Base-by-base conservation (phyloP, 2,797 vertebrate species). In the Acestrorhynchus altus region DNA sequence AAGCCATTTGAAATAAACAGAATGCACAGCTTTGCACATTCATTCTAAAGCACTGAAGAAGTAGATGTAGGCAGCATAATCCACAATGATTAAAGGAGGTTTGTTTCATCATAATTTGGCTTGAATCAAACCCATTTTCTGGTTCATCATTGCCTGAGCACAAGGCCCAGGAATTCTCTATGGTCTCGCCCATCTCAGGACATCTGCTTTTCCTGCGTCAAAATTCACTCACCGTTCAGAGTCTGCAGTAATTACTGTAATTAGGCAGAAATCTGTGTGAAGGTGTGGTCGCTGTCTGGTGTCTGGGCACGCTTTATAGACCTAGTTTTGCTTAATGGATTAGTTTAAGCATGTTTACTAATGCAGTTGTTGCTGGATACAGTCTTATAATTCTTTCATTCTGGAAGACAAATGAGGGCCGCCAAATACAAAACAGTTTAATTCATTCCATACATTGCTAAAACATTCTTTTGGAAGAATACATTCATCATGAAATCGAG, bases 121-220 rank as follows among this genome's bases (percentile, higher is more conserved):
- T 78, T 52, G 68, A 74, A 66, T 63, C 59, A 82, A 74, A 28
- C 24, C 49, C 39, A 71, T 79, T 81, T 71, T 35, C 71, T 72
- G 52, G 79, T 82, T 72, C 52, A 54, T 63, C 61, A 76, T 68
- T 47, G 57, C 47, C 40, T 44, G 70, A 72, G 68, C 74, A 64
- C 28, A 54, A 51, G 57, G 51, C 47, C 12, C n/a, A 46, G 15
- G 75, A 78, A 78, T 60, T 73, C 70, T 77, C 80, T 12, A n/a
- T 54, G 63, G 74, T 54, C 49, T 10, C 20, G 35, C 57, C 40
- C 76, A 64, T 81, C 80, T 52, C 69, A 70, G 59, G 52, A 72
- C 80, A 82, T 72, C 54, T 79, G 76, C 60, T 16, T 72, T 57
- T 71, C 47, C 57, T 66, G 47, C 67, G 64, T 67, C 22, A 26